Conservation (phyloP, 2,113 vertebrate genomes). For the Callopanchax toddi region DNA sequence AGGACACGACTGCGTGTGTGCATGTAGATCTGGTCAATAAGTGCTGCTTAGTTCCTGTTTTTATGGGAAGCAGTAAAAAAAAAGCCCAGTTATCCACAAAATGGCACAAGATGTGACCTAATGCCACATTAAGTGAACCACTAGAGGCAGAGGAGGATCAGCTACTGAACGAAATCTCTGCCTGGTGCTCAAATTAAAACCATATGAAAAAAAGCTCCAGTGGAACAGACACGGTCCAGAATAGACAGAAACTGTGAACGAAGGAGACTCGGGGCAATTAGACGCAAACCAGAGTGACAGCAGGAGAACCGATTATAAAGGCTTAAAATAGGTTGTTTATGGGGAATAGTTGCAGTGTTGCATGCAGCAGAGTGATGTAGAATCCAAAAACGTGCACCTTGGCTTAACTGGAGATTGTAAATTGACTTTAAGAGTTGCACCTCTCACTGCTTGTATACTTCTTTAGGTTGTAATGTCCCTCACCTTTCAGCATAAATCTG, state of each 20-base stretch:
- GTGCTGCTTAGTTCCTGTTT: conserved; percentile 39
- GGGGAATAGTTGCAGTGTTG: conserved; percentile 15
- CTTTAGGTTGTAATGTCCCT: too few species aligned
- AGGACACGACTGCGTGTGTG: conserved; percentile 43
- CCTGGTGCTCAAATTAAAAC: conserved; percentile 51
- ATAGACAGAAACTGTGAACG: conserved; percentile 44
- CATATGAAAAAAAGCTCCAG: conserved; percentile 40
- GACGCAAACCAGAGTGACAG: conserved; percentile 14
- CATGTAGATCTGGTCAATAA: not conserved
- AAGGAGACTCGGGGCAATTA: conserved; percentile 37
- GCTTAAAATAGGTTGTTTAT: conserved; percentile 4
- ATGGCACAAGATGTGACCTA: conserved; percentile 56
- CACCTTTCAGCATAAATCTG: too few species aligned
- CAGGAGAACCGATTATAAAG: conserved; percentile 4
- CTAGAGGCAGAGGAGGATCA: conserved; percentile 35
- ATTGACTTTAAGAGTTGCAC: too few species aligned
- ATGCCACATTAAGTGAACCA: conserved; percentile 48
- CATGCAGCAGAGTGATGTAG: not conserved
- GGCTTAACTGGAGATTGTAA: too few species aligned
- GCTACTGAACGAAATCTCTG: conserved; percentile 44
- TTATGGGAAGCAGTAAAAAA: conserved; percentile 53
- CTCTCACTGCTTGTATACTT: too few species aligned
- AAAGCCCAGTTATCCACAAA: conserved; percentile 50
- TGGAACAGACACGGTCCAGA: conserved; percentile 31
- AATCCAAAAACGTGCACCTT: too few species aligned